Evolutionary conservation across 1,140 invertebrate species (phyloP), one percentile per base, ranked within the genome.

Genomic region (Drosophila leontia): DNA sequence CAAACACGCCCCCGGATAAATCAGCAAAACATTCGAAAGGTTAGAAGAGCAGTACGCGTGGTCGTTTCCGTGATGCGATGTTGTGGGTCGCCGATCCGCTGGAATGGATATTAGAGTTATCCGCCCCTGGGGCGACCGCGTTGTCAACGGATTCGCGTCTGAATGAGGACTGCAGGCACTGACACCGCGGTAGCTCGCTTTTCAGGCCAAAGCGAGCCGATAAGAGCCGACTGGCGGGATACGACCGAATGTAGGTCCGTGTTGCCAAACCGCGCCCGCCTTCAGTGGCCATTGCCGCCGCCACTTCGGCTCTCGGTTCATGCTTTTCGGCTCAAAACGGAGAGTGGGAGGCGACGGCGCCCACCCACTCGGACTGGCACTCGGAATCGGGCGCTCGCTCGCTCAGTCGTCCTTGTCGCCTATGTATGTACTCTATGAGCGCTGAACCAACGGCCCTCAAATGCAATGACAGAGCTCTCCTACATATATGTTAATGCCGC

Each of bases 181-280:
- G 82, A 56, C 74, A 70, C 81, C 80, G 41, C 63, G 65, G 35
- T 68, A 90, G 70, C 61, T 75, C 75, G 78, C 48, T 88, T 88
- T 90, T 90, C 64, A 71, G 84, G 75, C 80, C 78, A 86, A 51
- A 41, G 45, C 44, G 64, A 48, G 70, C 64, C 74, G 78, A 76
- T 75, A 60, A 59, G 41, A 55, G 42, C 62, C 74, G 80, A 59
- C 58, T 44, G 62, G 48, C 60, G 68, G 60, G 59, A 78, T 69
- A 86, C 84, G 84, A 87, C 60, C 56, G 50, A 88, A 88, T 88
- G 85, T 88, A 88, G 85, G 85, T 88, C 85, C 84, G 61, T 88
- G 74, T 88, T 88, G 78, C 84, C 84, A 78, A 83, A 77, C 84
- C 84, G 84, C 84, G 75, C 84, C 85, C 80, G 77, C 71, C 58